These are phyloP conservation scores for Panurus biarmicus DNA, from an alignment of 2,113 vertebrate species.

Conservation along the genomic window DNA sequence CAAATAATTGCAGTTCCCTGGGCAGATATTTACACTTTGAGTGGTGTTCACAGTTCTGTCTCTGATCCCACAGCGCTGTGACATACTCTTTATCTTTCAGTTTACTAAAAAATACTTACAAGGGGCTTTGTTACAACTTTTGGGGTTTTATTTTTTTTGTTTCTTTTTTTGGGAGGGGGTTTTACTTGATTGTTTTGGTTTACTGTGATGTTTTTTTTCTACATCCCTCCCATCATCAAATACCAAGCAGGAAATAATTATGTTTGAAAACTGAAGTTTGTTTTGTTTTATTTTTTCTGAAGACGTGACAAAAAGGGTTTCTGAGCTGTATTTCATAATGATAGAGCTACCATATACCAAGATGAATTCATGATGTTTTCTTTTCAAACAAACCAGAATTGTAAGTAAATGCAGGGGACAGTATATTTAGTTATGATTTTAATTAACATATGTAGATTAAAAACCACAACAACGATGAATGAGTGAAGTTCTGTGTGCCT, in stretches of 20 bases:
- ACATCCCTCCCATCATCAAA: neutral
- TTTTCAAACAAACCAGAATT: neutral
- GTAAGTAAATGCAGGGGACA: neutral
- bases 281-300: neutral
- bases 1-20: neutral
- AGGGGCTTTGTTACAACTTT: fast-evolving
- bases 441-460: neutral
- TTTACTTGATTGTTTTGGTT: neutral
- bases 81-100: neutral
- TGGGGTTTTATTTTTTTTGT: neutral
- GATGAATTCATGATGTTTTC: neutral
- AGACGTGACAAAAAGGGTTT: neutral
- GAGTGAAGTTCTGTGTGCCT: neutral
- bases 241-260: neutral
- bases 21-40: neutral
- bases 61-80: neutral
- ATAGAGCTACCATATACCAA: neutral
- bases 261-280: neutral
- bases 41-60: neutral
- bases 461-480: neutral
- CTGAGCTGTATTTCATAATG: neutral
- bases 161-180: too few species aligned
- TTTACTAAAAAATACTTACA: neutral
- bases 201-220: neutral
- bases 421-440: neutral